phyloP scores from a whole-genome alignment of 2,888 invertebrate genomes.

The Trichacis sp. region DNA sequence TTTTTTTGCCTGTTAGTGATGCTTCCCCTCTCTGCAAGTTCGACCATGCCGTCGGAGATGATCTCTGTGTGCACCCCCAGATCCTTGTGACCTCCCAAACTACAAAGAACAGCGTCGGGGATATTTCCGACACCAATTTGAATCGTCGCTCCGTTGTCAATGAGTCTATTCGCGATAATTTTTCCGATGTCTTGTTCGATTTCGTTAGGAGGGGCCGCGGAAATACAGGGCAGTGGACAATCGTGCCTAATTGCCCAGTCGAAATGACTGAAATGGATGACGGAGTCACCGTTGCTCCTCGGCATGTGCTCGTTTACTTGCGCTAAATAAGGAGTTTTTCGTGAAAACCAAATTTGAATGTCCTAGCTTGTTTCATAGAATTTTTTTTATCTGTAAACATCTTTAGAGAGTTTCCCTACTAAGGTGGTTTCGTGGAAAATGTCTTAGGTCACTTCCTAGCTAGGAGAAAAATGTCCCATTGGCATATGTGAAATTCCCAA shows the following conservation, averaged over 20 bases:
- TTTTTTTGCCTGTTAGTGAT: slow-evolving; percentile 74
- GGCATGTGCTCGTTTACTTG: slow-evolving; percentile 75
- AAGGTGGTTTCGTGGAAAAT: no score
- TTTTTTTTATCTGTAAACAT: no score
- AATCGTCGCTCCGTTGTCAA: slow-evolving; percentile 75
- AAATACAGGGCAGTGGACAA: slow-evolving; percentile 68
- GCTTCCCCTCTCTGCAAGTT: slow-evolving; percentile 72
- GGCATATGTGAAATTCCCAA: no score
- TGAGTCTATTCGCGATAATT: slow-evolving; percentile 73
- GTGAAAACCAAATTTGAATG: no score
- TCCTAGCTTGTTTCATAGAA: no score
- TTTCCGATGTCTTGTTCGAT: slow-evolving; percentile 73
- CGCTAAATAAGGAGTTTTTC: no score
- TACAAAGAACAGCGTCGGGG: slow-evolving; percentile 74
- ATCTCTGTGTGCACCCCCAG: slow-evolving; percentile 77
- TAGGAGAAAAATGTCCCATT: no score
- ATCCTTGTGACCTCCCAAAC: slow-evolving; percentile 73
- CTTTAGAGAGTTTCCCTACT: no score
- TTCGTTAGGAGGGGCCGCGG: slow-evolving; percentile 64
- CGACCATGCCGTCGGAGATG: slow-evolving; percentile 75
- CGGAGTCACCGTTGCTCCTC: slow-evolving; percentile 74
- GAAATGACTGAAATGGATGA: slow-evolving; percentile 75
- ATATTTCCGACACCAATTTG: slow-evolving; percentile 78
- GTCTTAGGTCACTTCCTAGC: no score
- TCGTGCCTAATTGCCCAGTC: slow-evolving; percentile 72